Percentiles rank a stretch among this genome's conserved stretches.
Evolutionary conservation across 2,113 vertebrate species (phyloP).

Genomic region (Percopsis transmontana): DNA sequence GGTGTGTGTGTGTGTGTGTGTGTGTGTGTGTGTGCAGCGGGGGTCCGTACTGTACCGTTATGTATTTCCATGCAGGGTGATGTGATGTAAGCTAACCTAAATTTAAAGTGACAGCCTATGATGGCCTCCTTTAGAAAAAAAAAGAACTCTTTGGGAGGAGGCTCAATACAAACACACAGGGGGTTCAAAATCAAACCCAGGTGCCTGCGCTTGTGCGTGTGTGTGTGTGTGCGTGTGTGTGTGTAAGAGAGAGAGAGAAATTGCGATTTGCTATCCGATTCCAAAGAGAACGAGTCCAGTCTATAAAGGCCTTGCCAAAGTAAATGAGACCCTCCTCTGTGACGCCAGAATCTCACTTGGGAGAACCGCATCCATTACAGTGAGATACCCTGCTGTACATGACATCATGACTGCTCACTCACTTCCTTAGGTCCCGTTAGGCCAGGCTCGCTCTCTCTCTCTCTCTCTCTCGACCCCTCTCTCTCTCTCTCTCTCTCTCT

Average conservation of each 20-base stretch:
- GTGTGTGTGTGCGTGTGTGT: conserved; percentile 1
- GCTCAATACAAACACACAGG: conserved; percentile 28
- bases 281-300: conserved; percentile 45
- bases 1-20: not conserved
- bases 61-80: conserved; percentile 32
- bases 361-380: conserved; percentile 57
- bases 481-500: conserved; percentile 2
- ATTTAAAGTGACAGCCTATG: conserved; percentile 26
- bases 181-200: conserved; percentile 66
- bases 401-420: conserved; percentile 54
- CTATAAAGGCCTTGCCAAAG: conserved; percentile 54
- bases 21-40: not conserved
- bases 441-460: not conserved
- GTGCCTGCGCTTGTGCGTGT: conserved; percentile 30
- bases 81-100: conserved; percentile 39
- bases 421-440: not conserved
- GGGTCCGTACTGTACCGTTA: conserved; percentile 25
- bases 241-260: conserved; percentile 6
- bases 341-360: conserved; percentile 49
- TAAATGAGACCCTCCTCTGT: conserved; percentile 54
- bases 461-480: not conserved
- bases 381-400: conserved; percentile 42
- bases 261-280: conserved; percentile 42
- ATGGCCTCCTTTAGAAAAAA: conserved; percentile 12
- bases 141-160: conserved; percentile 17